Base-by-base conservation (phyloP, 2,797 vertebrate species). In the Mormyrops boulengeri region DNA sequence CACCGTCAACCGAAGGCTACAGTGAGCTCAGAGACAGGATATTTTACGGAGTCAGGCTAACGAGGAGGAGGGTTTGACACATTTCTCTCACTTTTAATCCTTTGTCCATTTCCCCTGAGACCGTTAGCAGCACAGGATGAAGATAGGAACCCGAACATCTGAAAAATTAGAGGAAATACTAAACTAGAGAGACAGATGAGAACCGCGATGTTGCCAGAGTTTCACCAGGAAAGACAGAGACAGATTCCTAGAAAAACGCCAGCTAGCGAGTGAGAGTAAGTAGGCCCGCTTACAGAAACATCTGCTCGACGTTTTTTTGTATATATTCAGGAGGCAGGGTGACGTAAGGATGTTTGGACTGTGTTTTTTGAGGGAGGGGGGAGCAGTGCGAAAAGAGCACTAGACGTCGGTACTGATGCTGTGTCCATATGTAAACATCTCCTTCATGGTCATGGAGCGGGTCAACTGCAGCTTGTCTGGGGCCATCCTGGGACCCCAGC, bases 351-450 rank as follows among this genome's bases (percentile, higher is more conserved):
- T 30, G 30, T 57, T 49, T 52, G 7, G 14, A 60, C 8, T 55
- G 52, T 55, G 52, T n/a, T 17, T 87, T 86, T 55, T 38, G 11
- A 6, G 3, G 30, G 7, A 14, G 14, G 50, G 5, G 50, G 50
- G 49, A 2, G 2, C 22, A 62, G 87, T 17, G 49, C 52, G 1
- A 22, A 22, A 26, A 57, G 0, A 57, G 88, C 85, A 88, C 90
- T 94, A 99, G 53, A 99, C 98, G 0, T 99, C 98, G 0, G 98
- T 99, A 96, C 98, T 99, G 94, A 98, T 93, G 90, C 98, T 97
- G 77, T 96, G 96, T 92, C 96, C 98, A 77, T 97, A 96, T 41
- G 96, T 96, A 91, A 97, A 97, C 88, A 97, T 96, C 89, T 98
- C 97, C 38, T 97, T 96, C 97, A 97, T 97, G 95, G 97, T 97